Conservation (phyloP, 2,888 invertebrate species). For the Drosophila acutilabella region DNA sequence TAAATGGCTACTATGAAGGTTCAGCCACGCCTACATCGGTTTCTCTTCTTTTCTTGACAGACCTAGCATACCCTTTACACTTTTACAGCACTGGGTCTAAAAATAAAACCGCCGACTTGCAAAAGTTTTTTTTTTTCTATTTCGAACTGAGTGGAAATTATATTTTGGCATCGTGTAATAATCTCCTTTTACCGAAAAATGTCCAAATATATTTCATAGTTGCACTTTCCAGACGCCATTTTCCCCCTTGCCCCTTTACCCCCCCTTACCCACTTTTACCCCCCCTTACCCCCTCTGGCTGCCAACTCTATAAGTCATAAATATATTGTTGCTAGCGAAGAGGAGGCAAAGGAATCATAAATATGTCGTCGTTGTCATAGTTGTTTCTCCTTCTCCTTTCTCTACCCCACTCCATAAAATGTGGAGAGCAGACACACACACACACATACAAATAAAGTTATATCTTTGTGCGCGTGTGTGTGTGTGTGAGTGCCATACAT, state of each 20-base stretch:
- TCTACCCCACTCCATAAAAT: constrained; percentile 34
- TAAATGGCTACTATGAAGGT: too few relatives aligned
- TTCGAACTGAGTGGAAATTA: constrained; percentile 66
- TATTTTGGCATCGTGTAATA: constrained; percentile 73
- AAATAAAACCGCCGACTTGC: constrained; percentile 20
- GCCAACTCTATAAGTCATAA: constrained; percentile 36
- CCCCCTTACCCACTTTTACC: not conserved
- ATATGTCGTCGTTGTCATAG: constrained; percentile 68
- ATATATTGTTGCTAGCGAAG: constrained; percentile 58
- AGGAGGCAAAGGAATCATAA: constrained; percentile 61
- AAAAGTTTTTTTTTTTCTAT: constrained; percentile 43
- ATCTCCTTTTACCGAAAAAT: constrained; percentile 61
- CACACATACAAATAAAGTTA: not conserved
- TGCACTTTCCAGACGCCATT: constrained; percentile 63
- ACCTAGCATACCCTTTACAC: not conserved
- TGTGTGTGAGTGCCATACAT: constrained; percentile 54
- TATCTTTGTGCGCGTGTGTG: constrained; percentile 9
- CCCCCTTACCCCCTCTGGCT: constrained; percentile 9
- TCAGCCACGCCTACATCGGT: too few relatives aligned
- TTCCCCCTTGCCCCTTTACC: not conserved
- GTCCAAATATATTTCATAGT: constrained; percentile 72
- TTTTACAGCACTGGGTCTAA: not conserved
- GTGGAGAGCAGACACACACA: constrained; percentile 50
- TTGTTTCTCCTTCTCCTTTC: constrained; percentile 6
- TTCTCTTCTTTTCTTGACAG: too few relatives aligned